phyloP scores from a whole-genome alignment of 2,888 invertebrate species.

The Epicampocera succincta region DNA sequence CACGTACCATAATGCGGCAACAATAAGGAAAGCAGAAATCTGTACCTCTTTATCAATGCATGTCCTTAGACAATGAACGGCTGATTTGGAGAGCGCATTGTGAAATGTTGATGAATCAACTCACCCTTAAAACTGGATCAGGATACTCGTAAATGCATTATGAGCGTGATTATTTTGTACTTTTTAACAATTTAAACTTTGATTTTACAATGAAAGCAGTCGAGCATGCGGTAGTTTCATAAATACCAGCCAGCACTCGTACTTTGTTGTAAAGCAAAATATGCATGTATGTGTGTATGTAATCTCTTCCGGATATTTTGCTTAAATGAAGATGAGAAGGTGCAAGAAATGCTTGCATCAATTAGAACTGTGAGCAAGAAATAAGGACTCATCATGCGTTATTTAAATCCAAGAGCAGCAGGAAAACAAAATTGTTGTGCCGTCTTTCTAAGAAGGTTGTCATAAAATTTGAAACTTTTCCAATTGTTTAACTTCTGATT shows the following conservation, averaged over 20 bases:
- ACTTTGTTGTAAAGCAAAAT: constrained; percentile 40
- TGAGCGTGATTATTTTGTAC: constrained; percentile 36
- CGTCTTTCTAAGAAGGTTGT: no score
- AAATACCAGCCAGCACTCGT: no score
- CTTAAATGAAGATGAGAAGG: constrained; percentile 19
- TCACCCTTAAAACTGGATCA: constrained; percentile 67
- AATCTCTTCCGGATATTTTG: constrained; percentile 71
- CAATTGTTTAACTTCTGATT: no score
- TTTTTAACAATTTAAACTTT: constrained; percentile 45
- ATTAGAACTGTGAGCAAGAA: neutral
- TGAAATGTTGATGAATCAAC: constrained; percentile 34
- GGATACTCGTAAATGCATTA: constrained; percentile 58
- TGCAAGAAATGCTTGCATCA: constrained; percentile 21
- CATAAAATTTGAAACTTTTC: no score
- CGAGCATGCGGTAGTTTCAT: constrained; percentile 54
- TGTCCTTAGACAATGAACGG: constrained; percentile 30
- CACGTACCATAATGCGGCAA: constrained; percentile 67
- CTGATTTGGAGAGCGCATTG: constrained; percentile 5
- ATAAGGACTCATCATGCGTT: constrained; percentile 2
- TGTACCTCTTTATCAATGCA: constrained; percentile 1
- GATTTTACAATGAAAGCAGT: constrained; percentile 32
- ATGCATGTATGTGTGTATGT: no score
- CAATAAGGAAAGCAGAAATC: constrained; percentile 1
- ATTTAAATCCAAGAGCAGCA: no score
- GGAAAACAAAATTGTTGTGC: no score